Evolutionary conservation across 2,797 vertebrate genomes (phyloP).

Genomic region (Gallirallus australis): DNA sequence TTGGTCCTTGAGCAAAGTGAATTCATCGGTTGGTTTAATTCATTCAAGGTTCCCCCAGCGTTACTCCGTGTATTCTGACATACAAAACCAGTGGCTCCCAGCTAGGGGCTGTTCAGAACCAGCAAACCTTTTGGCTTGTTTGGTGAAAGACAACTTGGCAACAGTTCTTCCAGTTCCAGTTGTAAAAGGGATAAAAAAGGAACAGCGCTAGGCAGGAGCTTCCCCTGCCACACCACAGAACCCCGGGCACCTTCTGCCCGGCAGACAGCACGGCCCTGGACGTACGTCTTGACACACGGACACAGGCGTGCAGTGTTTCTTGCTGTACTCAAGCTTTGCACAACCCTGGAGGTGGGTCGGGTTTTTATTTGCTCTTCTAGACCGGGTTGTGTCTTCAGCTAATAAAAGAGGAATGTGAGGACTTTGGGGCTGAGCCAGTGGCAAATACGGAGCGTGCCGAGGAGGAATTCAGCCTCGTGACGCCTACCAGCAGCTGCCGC

Average conservation of each 20-base stretch:
- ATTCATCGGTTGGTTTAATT: neutral
- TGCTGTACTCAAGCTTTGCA: neutral
- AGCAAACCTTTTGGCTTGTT: neutral
- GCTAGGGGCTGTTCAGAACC: neutral
- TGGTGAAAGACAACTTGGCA: neutral
- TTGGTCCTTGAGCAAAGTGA: neutral
- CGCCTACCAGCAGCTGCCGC: neutral
- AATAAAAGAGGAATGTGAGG: conserved; percentile 66
- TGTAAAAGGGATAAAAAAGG: neutral
- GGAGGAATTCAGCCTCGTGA: conserved; percentile 29
- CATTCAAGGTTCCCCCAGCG: neutral
- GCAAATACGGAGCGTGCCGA: neutral
- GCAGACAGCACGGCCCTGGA: neutral
- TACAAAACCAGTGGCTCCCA: neutral
- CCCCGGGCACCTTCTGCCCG: neutral
- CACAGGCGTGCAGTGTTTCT: neutral
- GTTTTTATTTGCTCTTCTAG: conserved; percentile 52
- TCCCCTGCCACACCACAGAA: neutral
- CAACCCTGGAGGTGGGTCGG: neutral
- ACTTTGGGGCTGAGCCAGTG: neutral
- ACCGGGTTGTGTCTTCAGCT: conserved; percentile 58
- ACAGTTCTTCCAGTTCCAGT: neutral
- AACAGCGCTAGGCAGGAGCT: neutral
- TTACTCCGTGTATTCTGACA: neutral
- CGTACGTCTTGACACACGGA: neutral